phyloP scores from a whole-genome alignment of 2,113 vertebrate species.

The Scopus umbretta region DNA sequence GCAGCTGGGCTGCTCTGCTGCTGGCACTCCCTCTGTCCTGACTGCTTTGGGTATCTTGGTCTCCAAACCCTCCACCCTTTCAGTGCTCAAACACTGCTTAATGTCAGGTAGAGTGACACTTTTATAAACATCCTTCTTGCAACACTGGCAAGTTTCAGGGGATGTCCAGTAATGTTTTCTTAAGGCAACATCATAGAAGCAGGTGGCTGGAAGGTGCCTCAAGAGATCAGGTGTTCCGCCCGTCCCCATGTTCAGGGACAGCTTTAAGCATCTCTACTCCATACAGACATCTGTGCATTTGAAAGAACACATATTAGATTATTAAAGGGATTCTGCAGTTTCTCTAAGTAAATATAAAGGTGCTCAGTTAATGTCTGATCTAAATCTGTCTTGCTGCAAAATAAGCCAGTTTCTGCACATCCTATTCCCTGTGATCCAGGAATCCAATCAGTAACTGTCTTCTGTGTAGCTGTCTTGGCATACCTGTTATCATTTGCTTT shows the following conservation, averaged over 20 bases:
- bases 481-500: slow-evolving; percentile 1
- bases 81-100: background rate
- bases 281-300: background rate
- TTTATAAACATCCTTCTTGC: background rate
- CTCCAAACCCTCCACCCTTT: background rate
- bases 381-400: background rate
- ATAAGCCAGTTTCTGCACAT: background rate
- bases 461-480: background rate
- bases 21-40: background rate
- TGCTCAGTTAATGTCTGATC: background rate
- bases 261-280: background rate
- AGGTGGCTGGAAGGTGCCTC: background rate
- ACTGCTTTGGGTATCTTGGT: background rate
- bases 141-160: background rate
- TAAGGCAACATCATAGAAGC: background rate
- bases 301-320: background rate
- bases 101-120: background rate
- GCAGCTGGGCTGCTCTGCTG: background rate
- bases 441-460: background rate
- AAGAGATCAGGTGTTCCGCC: background rate
- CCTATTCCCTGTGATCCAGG: background rate
- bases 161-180: background rate
- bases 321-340: background rate
- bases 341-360: background rate
- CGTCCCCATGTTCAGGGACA: background rate